Percentiles rank a stretch among this genome's conserved stretches.
phyloP scores from a whole-genome alignment of 1,140 invertebrate species.

The Pentalonia nigronervosa region DNA sequence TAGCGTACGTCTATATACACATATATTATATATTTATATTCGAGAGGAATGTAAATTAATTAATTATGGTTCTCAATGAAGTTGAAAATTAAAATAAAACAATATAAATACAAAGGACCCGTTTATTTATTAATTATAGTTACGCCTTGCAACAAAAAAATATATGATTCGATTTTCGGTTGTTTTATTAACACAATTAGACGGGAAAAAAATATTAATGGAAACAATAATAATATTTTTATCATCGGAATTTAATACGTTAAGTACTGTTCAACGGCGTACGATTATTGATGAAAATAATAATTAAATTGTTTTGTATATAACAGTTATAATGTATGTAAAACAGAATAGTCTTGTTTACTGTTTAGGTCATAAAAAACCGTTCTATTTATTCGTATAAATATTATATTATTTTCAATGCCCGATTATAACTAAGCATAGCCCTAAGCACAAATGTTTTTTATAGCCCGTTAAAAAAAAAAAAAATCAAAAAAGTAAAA shows the following conservation, averaged over 20 bases:
- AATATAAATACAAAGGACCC: neutral
- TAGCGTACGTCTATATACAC: too few relatives aligned
- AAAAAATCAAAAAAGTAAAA: too few relatives aligned
- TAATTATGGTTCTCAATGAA: neutral
- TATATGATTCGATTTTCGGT: neutral
- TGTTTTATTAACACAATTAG: neutral
- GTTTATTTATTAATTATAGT: neutral
- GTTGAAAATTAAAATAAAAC: neutral
- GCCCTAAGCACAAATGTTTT: too few relatives aligned
- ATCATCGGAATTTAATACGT: neutral
- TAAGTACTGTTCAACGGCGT: neutral
- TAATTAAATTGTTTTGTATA: neutral
- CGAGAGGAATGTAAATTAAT: too few relatives aligned
- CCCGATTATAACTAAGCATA: too few relatives aligned
- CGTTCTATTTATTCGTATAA: too few relatives aligned
- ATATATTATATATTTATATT: too few relatives aligned
- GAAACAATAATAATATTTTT: neutral
- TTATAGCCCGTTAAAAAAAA: too few relatives aligned
- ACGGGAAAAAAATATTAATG: neutral
- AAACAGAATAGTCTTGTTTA: neutral
- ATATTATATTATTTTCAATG: too few relatives aligned
- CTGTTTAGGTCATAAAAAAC: neutral
- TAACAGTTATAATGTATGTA: neutral
- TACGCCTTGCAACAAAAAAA: neutral
- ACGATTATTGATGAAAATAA: neutral